Conservation (phyloP, 2,113 vertebrate genomes). For the Oxyura jamaicensis region DNA sequence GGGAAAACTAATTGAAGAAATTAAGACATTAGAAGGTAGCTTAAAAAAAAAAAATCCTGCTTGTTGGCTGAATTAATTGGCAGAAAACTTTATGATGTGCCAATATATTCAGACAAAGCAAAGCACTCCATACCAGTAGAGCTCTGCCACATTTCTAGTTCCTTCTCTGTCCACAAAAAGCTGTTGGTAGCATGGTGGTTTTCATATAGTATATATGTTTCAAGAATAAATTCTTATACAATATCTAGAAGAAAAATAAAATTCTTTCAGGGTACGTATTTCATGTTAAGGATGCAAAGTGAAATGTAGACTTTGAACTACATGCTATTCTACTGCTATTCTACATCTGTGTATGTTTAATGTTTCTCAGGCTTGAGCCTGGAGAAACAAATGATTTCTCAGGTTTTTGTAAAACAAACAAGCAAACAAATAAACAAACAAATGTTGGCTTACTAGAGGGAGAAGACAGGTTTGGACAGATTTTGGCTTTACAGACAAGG, state of each 20-base stretch:
- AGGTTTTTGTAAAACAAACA: not conserved
- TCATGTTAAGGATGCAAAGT: not conserved
- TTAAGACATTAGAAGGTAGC: not conserved
- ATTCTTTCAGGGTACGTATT: not conserved
- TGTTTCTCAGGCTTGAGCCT: not conserved
- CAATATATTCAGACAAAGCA: not conserved
- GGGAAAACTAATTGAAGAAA: not conserved
- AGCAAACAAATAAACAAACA: not conserved
- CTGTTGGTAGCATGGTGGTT: not conserved
- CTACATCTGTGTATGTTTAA: not conserved
- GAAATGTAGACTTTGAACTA: not conserved
- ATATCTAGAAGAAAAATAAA: conserved; percentile 2
- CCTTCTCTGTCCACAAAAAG: not conserved
- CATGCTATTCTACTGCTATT: not conserved
- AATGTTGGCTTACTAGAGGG: not conserved
- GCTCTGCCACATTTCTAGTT: not conserved
- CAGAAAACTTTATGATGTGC: not conserved
- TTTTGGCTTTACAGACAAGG: not conserved
- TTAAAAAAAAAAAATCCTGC: not conserved
- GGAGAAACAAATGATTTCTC: not conserved
- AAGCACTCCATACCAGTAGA: not conserved
- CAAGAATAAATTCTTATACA: not conserved
- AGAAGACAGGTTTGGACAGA: not conserved
- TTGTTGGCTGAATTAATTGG: not conserved
- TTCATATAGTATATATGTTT: not conserved